Conservation (phyloP, 2,888 invertebrate species). For the Reticulitermes lucifugus region DNA sequence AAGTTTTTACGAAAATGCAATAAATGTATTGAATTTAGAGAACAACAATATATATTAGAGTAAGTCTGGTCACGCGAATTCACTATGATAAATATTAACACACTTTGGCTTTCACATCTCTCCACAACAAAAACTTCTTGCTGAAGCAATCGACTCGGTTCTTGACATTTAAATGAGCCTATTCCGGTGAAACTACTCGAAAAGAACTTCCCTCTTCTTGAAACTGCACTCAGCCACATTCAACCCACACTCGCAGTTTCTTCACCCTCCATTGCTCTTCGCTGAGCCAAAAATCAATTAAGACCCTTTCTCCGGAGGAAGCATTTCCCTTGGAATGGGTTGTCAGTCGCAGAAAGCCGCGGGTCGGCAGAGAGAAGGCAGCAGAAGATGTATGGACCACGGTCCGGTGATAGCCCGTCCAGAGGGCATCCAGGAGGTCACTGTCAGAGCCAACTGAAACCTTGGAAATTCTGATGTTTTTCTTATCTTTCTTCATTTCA, state of each 20-base stretch:
- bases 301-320: conserved; percentile 6
- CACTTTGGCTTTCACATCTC: too few relatives aligned
- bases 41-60: too few relatives aligned
- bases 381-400: conserved; percentile 37
- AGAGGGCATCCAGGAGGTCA: not conserved
- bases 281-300: conserved; percentile 41
- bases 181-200: conserved; percentile 3
- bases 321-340: conserved; percentile 38
- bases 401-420: conserved; percentile 17
- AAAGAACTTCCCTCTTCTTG: not conserved
- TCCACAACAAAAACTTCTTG: not conserved
- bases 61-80: too few relatives aligned
- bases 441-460: conserved; percentile 4
- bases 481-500: not conserved
- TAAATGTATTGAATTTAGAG: too few relatives aligned
- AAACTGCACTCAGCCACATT: conserved; percentile 11
- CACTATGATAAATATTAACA: too few relatives aligned
- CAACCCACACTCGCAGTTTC: not conserved
- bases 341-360: conserved; percentile 37
- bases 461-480: not conserved
- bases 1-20: too few relatives aligned
- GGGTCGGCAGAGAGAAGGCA: conserved; percentile 19
- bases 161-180: conserved; percentile 33
- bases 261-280: conserved; percentile 40
- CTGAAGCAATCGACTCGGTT: not conserved